Base-by-base conservation (phyloP, 1,140 invertebrate species). In the Drosophila obscura region DNA sequence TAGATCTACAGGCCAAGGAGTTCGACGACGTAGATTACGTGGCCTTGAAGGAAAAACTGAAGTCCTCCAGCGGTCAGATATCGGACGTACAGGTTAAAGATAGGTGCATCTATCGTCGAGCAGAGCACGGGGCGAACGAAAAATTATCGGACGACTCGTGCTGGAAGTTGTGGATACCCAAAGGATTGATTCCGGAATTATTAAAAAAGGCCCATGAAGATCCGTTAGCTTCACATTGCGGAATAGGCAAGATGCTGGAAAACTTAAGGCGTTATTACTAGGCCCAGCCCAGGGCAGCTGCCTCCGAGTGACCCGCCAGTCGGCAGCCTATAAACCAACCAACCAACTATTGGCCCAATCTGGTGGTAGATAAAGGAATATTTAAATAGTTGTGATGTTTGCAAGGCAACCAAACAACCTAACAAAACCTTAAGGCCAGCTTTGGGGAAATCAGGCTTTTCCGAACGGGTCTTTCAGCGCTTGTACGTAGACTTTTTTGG, bases 401-500 rank as follows among this genome's bases (percentile, higher is more conserved):
- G 63, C 22, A 73, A 73, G 26, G 7, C 13, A 4, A 44, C 48
- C 1, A 64, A 77, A n/a, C 16, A 51, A 1, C 45, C 61, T 5
- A 77, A 67, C 43, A 59, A 68, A 8, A 13, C 61, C n/a, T n/a
- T n/a, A n/a, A n/a, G n/a, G n/a, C n/a, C n/a, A n/a, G n/a, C n/a
- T n/a, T n/a, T n/a, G n/a, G n/a, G n/a, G n/a, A n/a, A n/a, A n/a
- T n/a, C n/a, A 24, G 16, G 28, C 0, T 13, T 39, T 9, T 50
- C 57, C 0, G 5, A 52, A 13, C n/a, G 72, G 24, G 19, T 51
- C 1, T 69, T 75, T 19, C 72, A 69, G 43, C 48, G 51, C n/a
- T 13, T 76, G 1, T 72, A 50, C 26, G 35, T 74, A 7, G 65
- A 74, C 16, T 74, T 63, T 60, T 16, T 69, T n/a, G 65, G 65